Conservation (phyloP, 2,888 invertebrate genomes). For the Gryllus longicercus region DNA sequence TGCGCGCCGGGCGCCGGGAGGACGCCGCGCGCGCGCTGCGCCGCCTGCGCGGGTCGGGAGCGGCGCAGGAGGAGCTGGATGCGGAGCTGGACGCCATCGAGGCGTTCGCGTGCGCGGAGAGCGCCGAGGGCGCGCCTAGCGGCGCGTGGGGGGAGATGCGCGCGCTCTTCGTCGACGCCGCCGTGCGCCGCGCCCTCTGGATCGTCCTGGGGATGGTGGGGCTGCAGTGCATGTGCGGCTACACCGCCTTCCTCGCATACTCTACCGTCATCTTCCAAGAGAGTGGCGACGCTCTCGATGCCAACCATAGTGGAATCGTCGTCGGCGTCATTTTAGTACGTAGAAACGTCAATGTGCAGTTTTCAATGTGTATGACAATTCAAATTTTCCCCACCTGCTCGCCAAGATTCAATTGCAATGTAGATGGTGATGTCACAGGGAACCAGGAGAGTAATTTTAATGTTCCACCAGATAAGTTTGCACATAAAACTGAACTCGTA, state of each 20-base stretch:
- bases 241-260: background rate
- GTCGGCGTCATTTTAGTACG: background rate
- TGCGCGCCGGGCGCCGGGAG: background rate
- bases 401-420: too few relatives aligned
- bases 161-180: background rate
- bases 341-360: background rate
- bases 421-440: too few relatives aligned
- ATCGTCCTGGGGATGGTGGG: background rate
- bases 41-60: background rate
- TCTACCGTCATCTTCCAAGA: background rate
- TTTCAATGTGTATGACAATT: too few relatives aligned
- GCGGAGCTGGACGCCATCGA: background rate
- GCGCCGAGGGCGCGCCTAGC: background rate
- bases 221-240: background rate
- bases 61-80: background rate
- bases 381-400: too few relatives aligned
- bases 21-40: background rate
- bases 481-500: too few relatives aligned
- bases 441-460: too few relatives aligned
- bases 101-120: background rate
- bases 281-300: background rate
- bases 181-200: background rate
- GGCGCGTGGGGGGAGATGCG: background rate
- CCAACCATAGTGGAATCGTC: background rate
- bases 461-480: too few relatives aligned